Evolutionary conservation across 2,113 vertebrate species (phyloP), one percentile per base, ranked within the genome.

Genomic region (Anolis carolinensis): DNA sequence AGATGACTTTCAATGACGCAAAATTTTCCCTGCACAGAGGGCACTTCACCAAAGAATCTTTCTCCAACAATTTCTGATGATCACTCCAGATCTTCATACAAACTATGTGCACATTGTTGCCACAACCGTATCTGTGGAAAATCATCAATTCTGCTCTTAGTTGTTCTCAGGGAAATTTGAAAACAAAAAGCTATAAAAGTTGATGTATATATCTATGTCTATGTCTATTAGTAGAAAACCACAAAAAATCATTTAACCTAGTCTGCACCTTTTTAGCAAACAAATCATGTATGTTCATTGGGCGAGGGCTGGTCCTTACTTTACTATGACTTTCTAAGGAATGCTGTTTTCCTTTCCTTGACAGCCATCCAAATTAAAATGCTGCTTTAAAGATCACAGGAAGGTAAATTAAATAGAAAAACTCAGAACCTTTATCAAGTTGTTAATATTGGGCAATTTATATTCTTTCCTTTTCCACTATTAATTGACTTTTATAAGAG

Each of bases 21-120:
- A 92, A 92, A 50, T 94, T 92, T 91, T 96, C 92, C 89, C 96
- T 92, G 85, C 96, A 95, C 39, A 97, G 93, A 27, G 96, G 96
- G 52, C 96, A 96, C 81, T 95, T 97, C 63, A 96, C 89, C 86
- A 88, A 90, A 62, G 87, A 88, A 2, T 84, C 77, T 14, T 65
- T 74, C 7, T 93, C 90, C 1, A 39, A 63, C 2, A 82, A 82
- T 21, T 73, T 78, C 88, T 97, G 95, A 86, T 96, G 90, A 39
- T 95, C 92, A 0, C 84, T 93, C 94, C 96, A 95, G 62, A 96
- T 92, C 84, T 96, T 97, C 96, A 96, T 94, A 84, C 96, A 96
- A 77, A 93, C 95, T 87, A 97, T 95, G 87, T 97, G 96, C 78
- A 97, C 5, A 0, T 89, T 96, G 85, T 97, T 97, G 79, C 94